Evolutionary conservation across 1,140 invertebrate genomes (phyloP).

Genomic region (Yoshiicerus persimilis): DNA sequence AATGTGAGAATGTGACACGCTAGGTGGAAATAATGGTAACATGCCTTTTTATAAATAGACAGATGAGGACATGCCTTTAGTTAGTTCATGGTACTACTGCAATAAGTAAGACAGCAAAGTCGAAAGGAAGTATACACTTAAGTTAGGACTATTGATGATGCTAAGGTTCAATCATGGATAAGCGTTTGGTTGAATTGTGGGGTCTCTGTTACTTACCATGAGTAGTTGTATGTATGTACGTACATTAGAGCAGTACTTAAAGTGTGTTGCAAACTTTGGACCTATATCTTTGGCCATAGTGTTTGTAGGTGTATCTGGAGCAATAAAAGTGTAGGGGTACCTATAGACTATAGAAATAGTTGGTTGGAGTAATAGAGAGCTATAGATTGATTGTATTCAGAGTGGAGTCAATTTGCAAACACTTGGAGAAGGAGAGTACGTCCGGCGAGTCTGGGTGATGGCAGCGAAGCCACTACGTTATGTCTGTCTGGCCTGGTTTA

Average conservation of each 20-base stretch:
- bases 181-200: neutral
- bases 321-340: neutral
- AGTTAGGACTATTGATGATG: too few relatives aligned
- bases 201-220: neutral
- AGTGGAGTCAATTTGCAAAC: neutral
- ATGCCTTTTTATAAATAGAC: neutral
- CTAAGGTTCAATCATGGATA: neutral
- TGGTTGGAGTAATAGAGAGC: neutral
- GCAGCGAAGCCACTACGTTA: too few relatives aligned
- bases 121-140: neutral
- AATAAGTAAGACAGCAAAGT: neutral
- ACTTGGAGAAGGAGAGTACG: neutral
- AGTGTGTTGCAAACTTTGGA: neutral
- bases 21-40: neutral
- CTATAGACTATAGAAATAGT: neutral
- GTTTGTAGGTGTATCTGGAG: neutral
- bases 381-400: constrained; percentile 21
- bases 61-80: neutral
- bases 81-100: too few relatives aligned
- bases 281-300: neutral
- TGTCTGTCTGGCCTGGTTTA: neutral
- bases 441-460: neutral
- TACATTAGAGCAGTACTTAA: neutral
- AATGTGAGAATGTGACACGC: neutral
- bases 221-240: neutral